Conservation (phyloP, 1,140 invertebrate genomes). For the Cydia strobilella region DNA sequence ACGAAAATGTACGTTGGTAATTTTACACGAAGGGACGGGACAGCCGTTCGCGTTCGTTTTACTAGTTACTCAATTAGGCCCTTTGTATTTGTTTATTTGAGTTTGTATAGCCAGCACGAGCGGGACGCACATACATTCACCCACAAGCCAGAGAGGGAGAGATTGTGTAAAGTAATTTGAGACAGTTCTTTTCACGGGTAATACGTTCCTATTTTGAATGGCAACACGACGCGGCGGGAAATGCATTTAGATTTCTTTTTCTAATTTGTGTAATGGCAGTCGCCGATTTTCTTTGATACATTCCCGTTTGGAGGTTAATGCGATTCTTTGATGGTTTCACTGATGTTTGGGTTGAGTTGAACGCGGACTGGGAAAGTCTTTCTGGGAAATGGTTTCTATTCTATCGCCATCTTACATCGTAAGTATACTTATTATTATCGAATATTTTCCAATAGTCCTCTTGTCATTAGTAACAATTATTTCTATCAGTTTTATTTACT, state of each 20-base stretch:
- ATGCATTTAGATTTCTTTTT: conserved; percentile 72
- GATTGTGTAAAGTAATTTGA: conserved; percentile 71
- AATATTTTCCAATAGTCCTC: background rate
- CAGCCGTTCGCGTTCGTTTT: conserved; percentile 77
- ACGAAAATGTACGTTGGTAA: conserved; percentile 47
- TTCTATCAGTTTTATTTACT: too few species aligned
- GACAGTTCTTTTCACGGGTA: conserved; percentile 78
- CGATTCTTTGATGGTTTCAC: conserved; percentile 33
- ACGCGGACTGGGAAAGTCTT: conserved; percentile 13
- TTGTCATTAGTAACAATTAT: too few species aligned
- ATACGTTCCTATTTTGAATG: conserved; percentile 79
- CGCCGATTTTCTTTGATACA: conserved; percentile 70
- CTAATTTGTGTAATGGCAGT: conserved; percentile 69
- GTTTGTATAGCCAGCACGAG: conserved; percentile 70
- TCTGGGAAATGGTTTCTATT: conserved; percentile 28
- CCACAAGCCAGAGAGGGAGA: conserved; percentile 44
- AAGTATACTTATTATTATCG: background rate
- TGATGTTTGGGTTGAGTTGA: conserved; percentile 25
- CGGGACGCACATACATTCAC: conserved; percentile 49
- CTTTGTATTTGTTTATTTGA: conserved; percentile 80
- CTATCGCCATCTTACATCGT: background rate
- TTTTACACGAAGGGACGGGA: conserved; percentile 69
- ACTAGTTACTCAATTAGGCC: conserved; percentile 81
- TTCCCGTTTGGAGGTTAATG: conserved; percentile 41
- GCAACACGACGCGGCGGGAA: conserved; percentile 75